Evolutionary conservation across 2,797 vertebrate species (phyloP).

Genomic region (Balearica regulorum): DNA sequence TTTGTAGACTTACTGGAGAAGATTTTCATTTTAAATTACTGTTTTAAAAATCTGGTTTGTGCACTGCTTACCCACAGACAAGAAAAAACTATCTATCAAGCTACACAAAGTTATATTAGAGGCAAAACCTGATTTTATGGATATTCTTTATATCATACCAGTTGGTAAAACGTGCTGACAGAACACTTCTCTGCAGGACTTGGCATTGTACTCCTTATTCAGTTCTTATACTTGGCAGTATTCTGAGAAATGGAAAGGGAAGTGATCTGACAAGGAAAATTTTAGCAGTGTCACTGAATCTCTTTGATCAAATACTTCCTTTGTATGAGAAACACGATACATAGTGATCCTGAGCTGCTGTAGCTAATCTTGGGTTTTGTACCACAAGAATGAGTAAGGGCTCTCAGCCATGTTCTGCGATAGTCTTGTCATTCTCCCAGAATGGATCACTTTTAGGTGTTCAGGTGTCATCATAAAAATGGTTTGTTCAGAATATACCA

Average conservation of each 20-base stretch:
- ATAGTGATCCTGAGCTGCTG: fast-evolving
- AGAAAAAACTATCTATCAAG: background rate
- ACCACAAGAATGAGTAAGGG: background rate
- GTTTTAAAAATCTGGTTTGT: background rate
- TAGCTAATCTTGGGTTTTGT: background rate
- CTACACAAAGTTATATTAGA: background rate
- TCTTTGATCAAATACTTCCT: background rate
- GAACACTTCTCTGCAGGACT: background rate
- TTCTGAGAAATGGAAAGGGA: background rate
- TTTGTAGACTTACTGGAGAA: background rate
- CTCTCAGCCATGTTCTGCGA: fast-evolving
- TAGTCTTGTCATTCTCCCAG: background rate
- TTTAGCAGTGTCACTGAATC: background rate
- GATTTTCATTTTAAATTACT: background rate
- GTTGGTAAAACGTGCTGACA: background rate
- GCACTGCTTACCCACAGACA: background rate
- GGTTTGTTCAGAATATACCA: background rate
- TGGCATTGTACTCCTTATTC: background rate
- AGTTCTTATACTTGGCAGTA: background rate
- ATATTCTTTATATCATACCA: background rate
- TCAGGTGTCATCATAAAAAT: background rate
- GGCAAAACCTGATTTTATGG: background rate
- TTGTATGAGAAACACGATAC: fast-evolving
- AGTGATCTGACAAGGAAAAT: background rate
- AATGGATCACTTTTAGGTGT: background rate